Evolutionary conservation across 2,888 invertebrate species (phyloP).

Genomic region (Barypeithes pellucidus): DNA sequence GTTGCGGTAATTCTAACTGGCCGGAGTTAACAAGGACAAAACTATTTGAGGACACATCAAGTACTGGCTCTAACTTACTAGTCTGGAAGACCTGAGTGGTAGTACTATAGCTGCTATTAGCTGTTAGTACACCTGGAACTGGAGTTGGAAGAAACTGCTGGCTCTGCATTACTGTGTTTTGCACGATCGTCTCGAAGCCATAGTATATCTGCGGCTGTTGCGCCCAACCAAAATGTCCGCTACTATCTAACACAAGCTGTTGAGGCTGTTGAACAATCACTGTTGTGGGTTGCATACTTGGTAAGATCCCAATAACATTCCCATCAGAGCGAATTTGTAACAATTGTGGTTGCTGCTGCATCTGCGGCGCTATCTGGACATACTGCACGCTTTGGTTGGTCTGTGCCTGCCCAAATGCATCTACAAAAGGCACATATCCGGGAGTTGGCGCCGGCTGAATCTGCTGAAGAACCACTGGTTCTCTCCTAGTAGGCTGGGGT

Average conservation of each 20-base stretch:
- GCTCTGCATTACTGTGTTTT: slow-evolving; percentile 92
- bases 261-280: slow-evolving; percentile 68
- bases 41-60: slow-evolving; percentile 80
- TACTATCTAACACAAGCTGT: slow-evolving; percentile 67
- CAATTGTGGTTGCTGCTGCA: slow-evolving; percentile 65
- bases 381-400: slow-evolving; percentile 84
- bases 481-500: slow-evolving; percentile 53
- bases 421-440: slow-evolving; percentile 77
- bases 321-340: slow-evolving; percentile 72
- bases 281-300: slow-evolving; percentile 66
- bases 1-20: slow-evolving; percentile 69
- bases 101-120: slow-evolving; percentile 88
- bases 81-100: slow-evolving; percentile 91
- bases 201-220: slow-evolving; percentile 79
- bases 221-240: slow-evolving; percentile 67
- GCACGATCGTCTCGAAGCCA: slow-evolving; percentile 88
- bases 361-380: slow-evolving; percentile 79
- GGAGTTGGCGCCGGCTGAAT: slow-evolving; percentile 46
- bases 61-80: slow-evolving; percentile 87
- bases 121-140: slow-evolving; percentile 85
- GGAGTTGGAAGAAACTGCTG: slow-evolving; percentile 88
- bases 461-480: slow-evolving; percentile 48
- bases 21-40: slow-evolving; percentile 79
- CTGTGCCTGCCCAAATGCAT: slow-evolving; percentile 80
- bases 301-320: slow-evolving; percentile 67